A percentile compares a stretch with the other conserved stretches of the same genome.
Evolutionary conservation across 2,888 invertebrate species (phyloP).

Genomic region (Boloria euphrosyne): DNA sequence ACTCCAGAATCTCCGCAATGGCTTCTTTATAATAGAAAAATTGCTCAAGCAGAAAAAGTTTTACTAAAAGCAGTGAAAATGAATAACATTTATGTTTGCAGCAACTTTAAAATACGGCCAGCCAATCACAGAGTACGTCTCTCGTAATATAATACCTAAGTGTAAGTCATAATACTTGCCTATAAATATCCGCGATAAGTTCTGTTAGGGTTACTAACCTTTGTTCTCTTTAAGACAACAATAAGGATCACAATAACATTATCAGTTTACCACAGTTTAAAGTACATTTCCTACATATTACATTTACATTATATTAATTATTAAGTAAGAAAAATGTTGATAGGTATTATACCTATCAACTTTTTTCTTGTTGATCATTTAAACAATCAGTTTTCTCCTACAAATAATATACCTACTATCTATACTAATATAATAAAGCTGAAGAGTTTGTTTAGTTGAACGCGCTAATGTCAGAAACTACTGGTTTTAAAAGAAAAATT

Average conservation of each 20-base stretch:
- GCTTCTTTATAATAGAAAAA: conserved; percentile 66
- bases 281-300: neutral
- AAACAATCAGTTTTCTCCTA: too few species aligned
- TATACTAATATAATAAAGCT: too few species aligned
- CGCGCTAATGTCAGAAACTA: too few species aligned
- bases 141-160: too few species aligned
- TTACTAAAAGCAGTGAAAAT: conserved; percentile 60
- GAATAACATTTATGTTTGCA: conserved; percentile 61
- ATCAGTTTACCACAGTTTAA: conserved; percentile 4
- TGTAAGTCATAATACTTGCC: conserved; percentile 48
- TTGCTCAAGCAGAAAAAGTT: conserved; percentile 58
- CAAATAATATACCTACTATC: too few species aligned
- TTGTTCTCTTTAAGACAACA: conserved; percentile 22
- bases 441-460: too few species aligned
- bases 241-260: conserved; percentile 3
- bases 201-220: conserved; percentile 24
- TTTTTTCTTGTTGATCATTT: too few species aligned
- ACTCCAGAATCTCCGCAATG: conserved; percentile 75
- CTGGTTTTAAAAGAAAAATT: too few species aligned
- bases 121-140: conserved; percentile 72
- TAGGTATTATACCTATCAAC: too few species aligned
- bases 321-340: too few species aligned
- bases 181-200: conserved; percentile 29
- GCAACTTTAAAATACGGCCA: conserved; percentile 73
- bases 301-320: too few species aligned